These are phyloP conservation scores for Pollimyrus isidori DNA, from an alignment of 2,113 vertebrate species.

Conservation along the genomic window DNA sequence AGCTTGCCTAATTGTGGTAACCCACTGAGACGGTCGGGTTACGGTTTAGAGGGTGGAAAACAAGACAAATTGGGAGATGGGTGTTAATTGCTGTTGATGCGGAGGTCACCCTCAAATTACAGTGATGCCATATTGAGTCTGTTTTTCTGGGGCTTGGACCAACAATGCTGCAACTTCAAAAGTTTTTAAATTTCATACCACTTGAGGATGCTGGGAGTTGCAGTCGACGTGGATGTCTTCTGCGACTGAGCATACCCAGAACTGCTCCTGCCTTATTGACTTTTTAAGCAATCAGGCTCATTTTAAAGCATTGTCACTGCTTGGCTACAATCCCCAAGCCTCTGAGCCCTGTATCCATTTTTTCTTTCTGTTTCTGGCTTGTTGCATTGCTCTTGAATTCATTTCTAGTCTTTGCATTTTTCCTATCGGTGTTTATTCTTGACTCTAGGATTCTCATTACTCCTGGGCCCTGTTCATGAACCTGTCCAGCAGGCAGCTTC, in stretches of 20 bases:
- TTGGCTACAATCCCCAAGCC: not conserved
- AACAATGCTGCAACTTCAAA: not conserved
- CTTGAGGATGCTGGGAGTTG: not conserved
- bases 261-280: not conserved
- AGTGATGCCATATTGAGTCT: not conserved
- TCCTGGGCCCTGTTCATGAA: not conserved
- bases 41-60: not conserved
- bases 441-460: not conserved
- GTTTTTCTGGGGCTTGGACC: not conserved
- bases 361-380: not conserved
- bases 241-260: not conserved
- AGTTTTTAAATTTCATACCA: not conserved
- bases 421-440: not conserved
- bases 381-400: not conserved
- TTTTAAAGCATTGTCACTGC: not conserved
- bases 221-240: not conserved
- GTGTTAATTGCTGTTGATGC: not conserved
- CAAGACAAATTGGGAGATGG: not conserved
- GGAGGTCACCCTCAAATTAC: constrained; percentile 6
- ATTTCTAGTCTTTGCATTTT: not conserved
- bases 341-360: not conserved
- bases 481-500: not conserved
- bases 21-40: not conserved
- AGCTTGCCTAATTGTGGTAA: constrained; percentile 1
- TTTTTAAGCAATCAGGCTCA: not conserved